These are phyloP conservation scores for Gasterosteus aculeatus DNA, from an alignment of 2,113 vertebrate genomes.

Conservation along the genomic window DNA sequence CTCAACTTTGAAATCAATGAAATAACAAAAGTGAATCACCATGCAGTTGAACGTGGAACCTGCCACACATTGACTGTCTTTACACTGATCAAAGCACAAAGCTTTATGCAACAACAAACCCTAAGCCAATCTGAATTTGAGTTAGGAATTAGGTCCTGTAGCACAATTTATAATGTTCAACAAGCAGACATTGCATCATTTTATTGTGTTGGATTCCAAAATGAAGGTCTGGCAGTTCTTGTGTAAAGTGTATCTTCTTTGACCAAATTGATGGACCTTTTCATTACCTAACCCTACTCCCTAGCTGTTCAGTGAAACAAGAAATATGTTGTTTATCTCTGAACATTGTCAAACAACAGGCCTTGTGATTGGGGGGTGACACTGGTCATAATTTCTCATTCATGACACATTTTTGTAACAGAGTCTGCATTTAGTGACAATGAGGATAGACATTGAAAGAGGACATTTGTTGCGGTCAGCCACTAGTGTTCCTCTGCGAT, in stretches of 20 bases:
- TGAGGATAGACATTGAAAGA: neutral
- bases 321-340: neutral
- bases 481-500: neutral
- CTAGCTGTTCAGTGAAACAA: neutral
- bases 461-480: neutral
- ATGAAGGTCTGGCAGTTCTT: neutral
- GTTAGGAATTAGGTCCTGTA: neutral
- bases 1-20: neutral
- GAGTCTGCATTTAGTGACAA: neutral
- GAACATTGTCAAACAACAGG: neutral
- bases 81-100: neutral
- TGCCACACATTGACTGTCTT: neutral
- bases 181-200: neutral
- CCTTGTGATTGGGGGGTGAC: neutral
- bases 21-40: neutral
- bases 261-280: neutral
- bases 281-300: neutral
- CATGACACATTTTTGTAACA: neutral
- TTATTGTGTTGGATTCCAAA: neutral
- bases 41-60: neutral
- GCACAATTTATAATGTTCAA: neutral
- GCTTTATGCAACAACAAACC: neutral
- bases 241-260: neutral
- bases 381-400: neutral
- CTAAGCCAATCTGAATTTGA: neutral